Evolutionary conservation across 2,888 invertebrate genomes (phyloP), one percentile per base, ranked within the genome.

Genomic region (Arge pagana): DNA sequence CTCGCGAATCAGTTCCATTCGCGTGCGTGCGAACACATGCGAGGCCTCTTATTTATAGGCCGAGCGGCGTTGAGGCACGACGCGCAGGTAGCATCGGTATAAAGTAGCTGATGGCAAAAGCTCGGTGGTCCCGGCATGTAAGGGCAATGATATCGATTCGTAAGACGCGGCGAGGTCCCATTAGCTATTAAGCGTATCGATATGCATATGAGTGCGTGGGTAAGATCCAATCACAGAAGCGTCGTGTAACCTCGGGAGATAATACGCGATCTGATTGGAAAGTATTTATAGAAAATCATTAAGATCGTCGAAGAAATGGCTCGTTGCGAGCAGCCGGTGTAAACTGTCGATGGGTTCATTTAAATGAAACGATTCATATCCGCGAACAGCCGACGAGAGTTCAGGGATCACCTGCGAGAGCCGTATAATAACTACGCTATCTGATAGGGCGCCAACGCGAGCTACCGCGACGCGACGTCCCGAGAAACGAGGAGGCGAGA

Each of bases 161-260:
- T 11, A n/a, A 45, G 40, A 18, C 26, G 26, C 28, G 23, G 19
- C 45, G 35, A 33, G 16, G 33, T 35, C 57, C 66, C 68, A 67
- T 68, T 70, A 70, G 65, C 69, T 67, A 68, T 68, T 69, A 68
- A 68, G 63, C 66, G 63, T 55, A 60, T 62, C 64, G 67, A 70
- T 70, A 70, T 70, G 68, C 66, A 70, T 70, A 70, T 64, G 64
- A 67, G 64, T 59, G 67, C 69, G 69, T 68, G 66, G 66, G 67
- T 64, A 61, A 59, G 58, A 50, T 65, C 23, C 36, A 50, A 48
- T 30, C 50, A 36, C 42, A 33, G 41, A 33, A 35, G 21, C 37
- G 21, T 49, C 52, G 50, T 28, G 24, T 26, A 13, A 19, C 11
- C 30, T 33, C 33, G 11, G n/a, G 45, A 45, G 31, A 45, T 45